Percentiles rank a stretch among this genome's conserved stretches.
These are phyloP conservation scores for Acleris emargana DNA, from an alignment of 2,888 invertebrate genomes.

Conservation along the genomic window DNA sequence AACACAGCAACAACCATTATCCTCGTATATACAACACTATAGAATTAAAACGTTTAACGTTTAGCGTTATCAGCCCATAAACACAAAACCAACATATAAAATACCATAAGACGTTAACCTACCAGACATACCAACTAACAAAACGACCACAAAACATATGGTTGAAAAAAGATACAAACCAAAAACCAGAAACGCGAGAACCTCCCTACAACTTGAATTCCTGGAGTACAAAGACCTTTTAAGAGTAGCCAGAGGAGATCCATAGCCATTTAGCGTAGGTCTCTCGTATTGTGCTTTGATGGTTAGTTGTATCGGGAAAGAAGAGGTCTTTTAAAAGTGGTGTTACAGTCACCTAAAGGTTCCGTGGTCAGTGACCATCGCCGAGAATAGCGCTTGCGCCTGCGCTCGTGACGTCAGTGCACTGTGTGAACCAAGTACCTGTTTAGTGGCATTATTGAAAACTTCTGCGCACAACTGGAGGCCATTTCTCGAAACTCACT, in stretches of 20 bases:
- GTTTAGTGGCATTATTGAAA: conserved; percentile 25
- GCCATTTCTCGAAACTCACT: no score
- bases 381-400: conserved; percentile 76
- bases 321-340: conserved; percentile 56
- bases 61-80: conserved; percentile 33
- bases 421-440: conserved; percentile 47
- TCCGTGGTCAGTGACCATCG: conserved; percentile 80
- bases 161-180: conserved; percentile 72
- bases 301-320: conserved; percentile 38
- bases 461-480: neutral
- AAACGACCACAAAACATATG: conserved; percentile 79
- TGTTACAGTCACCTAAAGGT: conserved; percentile 80
- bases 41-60: conserved; percentile 23
- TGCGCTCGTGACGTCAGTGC: conserved; percentile 71
- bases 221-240: conserved; percentile 57
- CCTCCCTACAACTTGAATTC: conserved; percentile 61
- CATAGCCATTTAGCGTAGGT: conserved; percentile 51
- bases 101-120: conserved; percentile 62
- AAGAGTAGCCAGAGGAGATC: conserved; percentile 49
- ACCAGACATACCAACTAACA: conserved; percentile 76
- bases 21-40: conserved; percentile 19
- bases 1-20: conserved; percentile 22
- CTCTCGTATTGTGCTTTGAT: conserved; percentile 45
- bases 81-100: conserved; percentile 54
- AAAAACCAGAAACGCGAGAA: conserved; percentile 54